Base-by-base conservation (phyloP, 2,113 vertebrate genomes). In the Dendropsophus ebraccatus region DNA sequence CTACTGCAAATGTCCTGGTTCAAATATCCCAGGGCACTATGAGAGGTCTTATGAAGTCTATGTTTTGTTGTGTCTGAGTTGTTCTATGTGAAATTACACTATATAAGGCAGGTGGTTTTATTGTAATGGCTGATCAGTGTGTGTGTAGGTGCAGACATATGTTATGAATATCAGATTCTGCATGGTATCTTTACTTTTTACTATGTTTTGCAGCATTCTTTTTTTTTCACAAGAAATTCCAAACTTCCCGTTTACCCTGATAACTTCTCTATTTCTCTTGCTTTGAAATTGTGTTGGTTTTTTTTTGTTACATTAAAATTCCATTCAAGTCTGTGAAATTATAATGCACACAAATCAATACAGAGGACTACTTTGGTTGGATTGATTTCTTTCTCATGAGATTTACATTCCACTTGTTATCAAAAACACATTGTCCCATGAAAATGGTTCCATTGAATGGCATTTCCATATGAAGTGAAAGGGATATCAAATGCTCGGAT, bases 331-430 rank as follows among this genome's bases (percentile, higher is more conserved):
- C 88, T 89, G 90, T 92, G 90, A 93, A 90, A 92, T 91, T 92
- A 88, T 91, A 92, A 92, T 91, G 89, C 89, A 88, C 86, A 69
- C 87, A 92, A 90, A 92, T 94, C 89, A 90, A 90, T 91, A 91
- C 87, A 87, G 88, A 73, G 73, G 88, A 88, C 89, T 90, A 92
- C 90, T 92, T 91, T 92, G 87, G 90, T 87, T 91, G 87, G 89
- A 90, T 91, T 93, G 91, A 91, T 94, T 93, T 92, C 90, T 92
- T 93, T 94, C 90, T 91, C 91, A 92, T 78, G 90, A 94, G 92
- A 91, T 91, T 92, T 92, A 88, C 91, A 91, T 93, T 92, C 91
- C 89, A 91, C 90, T 92, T 90, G 87, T 91, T 93, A 92, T 91
- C 90, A 93, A 88, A 93, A 92, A 69, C 88, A 92, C 90, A 92